Evolutionary conservation across 1,140 invertebrate genomes (phyloP).

Genomic region (Leguminivora glycinivorella): DNA sequence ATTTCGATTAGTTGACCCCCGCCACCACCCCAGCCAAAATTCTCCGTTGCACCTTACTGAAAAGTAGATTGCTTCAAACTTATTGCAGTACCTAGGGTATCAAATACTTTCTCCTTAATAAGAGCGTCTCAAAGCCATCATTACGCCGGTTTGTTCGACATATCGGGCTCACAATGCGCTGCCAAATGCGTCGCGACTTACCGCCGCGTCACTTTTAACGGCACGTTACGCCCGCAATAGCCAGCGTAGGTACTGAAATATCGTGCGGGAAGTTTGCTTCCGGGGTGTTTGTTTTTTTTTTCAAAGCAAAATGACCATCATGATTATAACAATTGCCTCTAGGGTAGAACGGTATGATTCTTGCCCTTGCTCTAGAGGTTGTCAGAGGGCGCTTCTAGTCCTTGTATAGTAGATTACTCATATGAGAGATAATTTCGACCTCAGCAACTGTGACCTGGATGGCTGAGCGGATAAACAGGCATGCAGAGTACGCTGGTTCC

Average conservation of each 20-base stretch:
- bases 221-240: conserved; percentile 59
- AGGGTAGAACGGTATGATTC: no score
- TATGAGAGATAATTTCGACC: no score
- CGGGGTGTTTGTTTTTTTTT: conserved; percentile 24
- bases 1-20: no score
- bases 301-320: background rate
- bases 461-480: no score
- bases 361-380: no score
- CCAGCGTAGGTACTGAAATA: conserved; percentile 50
- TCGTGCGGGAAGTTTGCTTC: conserved; percentile 37
- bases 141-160: conserved; percentile 69
- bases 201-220: conserved; percentile 65
- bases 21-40: no score
- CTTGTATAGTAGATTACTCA: no score
- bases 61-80: background rate
- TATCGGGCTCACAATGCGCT: conserved; percentile 67
- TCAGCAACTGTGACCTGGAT: no score
- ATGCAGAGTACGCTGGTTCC: no score
- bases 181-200: conserved; percentile 67
- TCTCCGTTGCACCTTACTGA: background rate
- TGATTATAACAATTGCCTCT: background rate
- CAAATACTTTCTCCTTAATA: conserved; percentile 35
- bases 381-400: no score
- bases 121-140: conserved; percentile 45
- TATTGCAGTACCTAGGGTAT: conserved; percentile 28